Evolutionary conservation across 2,888 invertebrate species (phyloP), one percentile per base, ranked within the genome.

Genomic region (Meliscaeva auricollis): DNA sequence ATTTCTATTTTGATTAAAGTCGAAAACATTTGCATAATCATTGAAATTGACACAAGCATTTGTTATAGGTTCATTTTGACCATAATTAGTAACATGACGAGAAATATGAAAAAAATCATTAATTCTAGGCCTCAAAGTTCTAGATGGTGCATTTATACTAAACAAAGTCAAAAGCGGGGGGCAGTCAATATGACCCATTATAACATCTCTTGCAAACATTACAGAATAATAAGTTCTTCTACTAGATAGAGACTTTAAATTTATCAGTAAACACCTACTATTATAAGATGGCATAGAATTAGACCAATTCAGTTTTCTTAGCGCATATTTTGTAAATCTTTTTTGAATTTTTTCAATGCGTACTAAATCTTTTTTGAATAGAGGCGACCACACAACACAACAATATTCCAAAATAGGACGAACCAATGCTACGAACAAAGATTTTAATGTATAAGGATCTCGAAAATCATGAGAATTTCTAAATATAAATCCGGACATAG

Each of bases 261-360:
- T 4, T 3, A 26, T 26, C 4, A 26, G 26, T 26, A 26, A 4
- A 4, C 26, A 26, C 4, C 26, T 46, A 17, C 13, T 17, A 3
- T 70, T 32, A 17, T 26, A 26, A 26, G 26, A 26, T 26, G 26
- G 26, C 26, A 26, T 26, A 4, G 26, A 26, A 4, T 4, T 3
- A 26, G 26, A 26, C 26, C 26, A 54, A 30, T 44, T 44, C 2
- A 44, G 17, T 13, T 46, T 32, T 20, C 56, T 30, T 15, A 46
- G 56, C 5, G 46, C 56, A 56, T 46, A 70, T 11, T 26, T 70
- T 1, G 48, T 68, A 17, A 50, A 68, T 32, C 26, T 9, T 46
- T 68, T 68, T 50, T 35, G 38, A 38, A 68, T 50, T 13, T 20
- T 68, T 17, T 50, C 38, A 22, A 60, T 22, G 8, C 13, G 35